Evolutionary conservation across 1,140 invertebrate species (phyloP).

Genomic region (Caenorhabditis briggsae): DNA sequence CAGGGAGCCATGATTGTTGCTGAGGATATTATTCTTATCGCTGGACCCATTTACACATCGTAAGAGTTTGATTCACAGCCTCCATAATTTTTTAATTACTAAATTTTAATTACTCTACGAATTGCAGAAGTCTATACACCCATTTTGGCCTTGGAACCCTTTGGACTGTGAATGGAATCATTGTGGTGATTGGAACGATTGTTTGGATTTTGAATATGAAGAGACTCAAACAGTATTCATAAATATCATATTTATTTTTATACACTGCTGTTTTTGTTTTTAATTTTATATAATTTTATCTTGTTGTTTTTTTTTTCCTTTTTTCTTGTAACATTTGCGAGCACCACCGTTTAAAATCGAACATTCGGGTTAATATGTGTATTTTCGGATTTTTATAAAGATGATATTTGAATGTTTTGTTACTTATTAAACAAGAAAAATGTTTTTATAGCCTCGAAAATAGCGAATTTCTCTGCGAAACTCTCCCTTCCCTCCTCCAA

Average conservation of each 20-base stretch:
- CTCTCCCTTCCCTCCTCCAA: not conserved
- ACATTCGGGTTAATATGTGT: constrained; percentile 15
- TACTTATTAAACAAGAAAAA: not conserved
- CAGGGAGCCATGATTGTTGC: constrained; percentile 60
- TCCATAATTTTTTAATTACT: too few relatives aligned
- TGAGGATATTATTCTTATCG: constrained; percentile 57
- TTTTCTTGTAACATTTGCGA: constrained; percentile 10
- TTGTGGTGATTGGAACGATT: constrained; percentile 22
- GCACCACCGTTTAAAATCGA: not conserved
- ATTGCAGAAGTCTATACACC: constrained; percentile 48
- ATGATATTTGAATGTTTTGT: not conserved
- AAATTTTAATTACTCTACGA: too few relatives aligned
- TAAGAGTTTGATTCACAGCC: not conserved
- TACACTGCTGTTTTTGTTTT: too few relatives aligned
- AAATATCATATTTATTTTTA: not conserved
- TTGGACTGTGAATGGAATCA: constrained; percentile 49
- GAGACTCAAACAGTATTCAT: not conserved
- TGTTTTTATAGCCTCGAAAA: too few relatives aligned
- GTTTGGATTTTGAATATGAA: constrained; percentile 1
- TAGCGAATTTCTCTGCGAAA: not conserved
- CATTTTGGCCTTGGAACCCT: constrained; percentile 41
- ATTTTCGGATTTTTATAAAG: not conserved
- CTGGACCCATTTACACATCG: constrained; percentile 59
- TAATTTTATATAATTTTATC: not conserved
- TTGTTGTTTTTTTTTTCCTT: not conserved